A percentile compares a stretch with the other conserved stretches of the same genome.
phyloP scores from a whole-genome alignment of 1,140 invertebrate species.

The Calliphora vicina region DNA sequence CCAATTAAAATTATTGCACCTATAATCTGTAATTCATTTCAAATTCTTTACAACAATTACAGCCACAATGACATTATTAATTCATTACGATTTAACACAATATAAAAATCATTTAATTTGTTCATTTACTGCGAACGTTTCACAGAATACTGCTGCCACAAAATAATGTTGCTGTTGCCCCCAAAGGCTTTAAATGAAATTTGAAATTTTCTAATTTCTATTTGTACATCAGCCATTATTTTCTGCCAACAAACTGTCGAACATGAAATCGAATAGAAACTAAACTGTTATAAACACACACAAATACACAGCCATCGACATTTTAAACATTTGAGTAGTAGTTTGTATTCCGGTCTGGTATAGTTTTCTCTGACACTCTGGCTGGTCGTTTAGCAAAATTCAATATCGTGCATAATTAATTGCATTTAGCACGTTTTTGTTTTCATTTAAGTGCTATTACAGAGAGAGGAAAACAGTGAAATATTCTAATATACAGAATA shows the following conservation, averaged over 20 bases:
- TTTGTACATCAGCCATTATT: neutral
- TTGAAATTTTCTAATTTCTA: constrained; percentile 6
- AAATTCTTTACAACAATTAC: neutral
- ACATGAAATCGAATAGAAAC: neutral
- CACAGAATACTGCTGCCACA: neutral
- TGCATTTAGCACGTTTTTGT: constrained; percentile 64
- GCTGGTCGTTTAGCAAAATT: constrained; percentile 53
- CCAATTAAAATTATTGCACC: too few species aligned
- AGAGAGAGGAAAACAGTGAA: constrained; percentile 35
- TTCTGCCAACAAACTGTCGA: neutral
- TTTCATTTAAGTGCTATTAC: constrained; percentile 46
- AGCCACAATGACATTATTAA: neutral
- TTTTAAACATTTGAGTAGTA: neutral
- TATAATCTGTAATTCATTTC: too few species aligned
- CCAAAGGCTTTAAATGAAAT: neutral
- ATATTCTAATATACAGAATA: constrained; percentile 57
- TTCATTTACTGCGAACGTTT: too few species aligned
- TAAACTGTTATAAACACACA: too few species aligned
- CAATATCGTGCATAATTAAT: constrained; percentile 64
- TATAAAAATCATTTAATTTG: neutral
- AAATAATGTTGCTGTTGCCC: neutral
- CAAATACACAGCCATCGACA: too few species aligned
- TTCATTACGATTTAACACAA: constrained; percentile 1
- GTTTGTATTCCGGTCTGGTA: neutral
- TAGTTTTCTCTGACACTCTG: constrained; percentile 16